Conservation (phyloP, 2,797 vertebrate species). For the Typhlichthys subterraneus region DNA sequence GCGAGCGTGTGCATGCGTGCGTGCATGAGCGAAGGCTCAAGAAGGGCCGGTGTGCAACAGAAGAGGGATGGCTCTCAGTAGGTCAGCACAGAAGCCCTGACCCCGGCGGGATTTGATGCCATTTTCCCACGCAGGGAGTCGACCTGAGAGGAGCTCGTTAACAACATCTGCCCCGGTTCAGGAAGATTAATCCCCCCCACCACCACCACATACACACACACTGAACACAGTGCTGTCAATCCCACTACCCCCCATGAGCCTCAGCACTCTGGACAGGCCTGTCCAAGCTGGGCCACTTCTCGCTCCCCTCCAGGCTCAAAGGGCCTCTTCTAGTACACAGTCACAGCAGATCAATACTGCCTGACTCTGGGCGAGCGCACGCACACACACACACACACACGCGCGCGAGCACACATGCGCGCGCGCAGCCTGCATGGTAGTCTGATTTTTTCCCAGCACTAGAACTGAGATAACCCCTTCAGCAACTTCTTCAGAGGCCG, state of each 20-base stretch:
- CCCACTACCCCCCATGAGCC: slow-evolving; percentile 57
- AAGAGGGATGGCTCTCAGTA: slow-evolving; percentile 76
- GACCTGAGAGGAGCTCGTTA: slow-evolving; percentile 84
- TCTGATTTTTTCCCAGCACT: background rate
- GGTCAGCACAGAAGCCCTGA: slow-evolving; percentile 81
- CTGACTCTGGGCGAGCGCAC: slow-evolving; percentile 14
- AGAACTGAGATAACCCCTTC: too few species aligned
- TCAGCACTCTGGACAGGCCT: slow-evolving; percentile 50
- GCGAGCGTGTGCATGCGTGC: slow-evolving; percentile 20
- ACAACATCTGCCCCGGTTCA: slow-evolving; percentile 86
- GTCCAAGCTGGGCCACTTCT: slow-evolving; percentile 38
- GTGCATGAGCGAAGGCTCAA: slow-evolving; percentile 50
- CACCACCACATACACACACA: slow-evolving; percentile 24
- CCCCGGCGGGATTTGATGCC: slow-evolving; percentile 83
- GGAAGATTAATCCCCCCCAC: slow-evolving; percentile 74
- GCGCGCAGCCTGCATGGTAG: background rate
- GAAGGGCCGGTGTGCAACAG: slow-evolving; percentile 50
- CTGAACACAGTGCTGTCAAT: slow-evolving; percentile 65
- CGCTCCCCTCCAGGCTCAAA: slow-evolving; percentile 43
- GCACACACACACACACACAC: slow-evolving; percentile 27
- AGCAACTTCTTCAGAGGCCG: too few species aligned
- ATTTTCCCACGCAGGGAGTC: slow-evolving; percentile 84
- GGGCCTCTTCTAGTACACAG: slow-evolving; percentile 48
- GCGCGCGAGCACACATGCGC: too few species aligned
- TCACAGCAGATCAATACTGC: slow-evolving; percentile 55